Evolutionary conservation across 2,113 vertebrate species (phyloP).

Genomic region (Mugil cephalus): DNA sequence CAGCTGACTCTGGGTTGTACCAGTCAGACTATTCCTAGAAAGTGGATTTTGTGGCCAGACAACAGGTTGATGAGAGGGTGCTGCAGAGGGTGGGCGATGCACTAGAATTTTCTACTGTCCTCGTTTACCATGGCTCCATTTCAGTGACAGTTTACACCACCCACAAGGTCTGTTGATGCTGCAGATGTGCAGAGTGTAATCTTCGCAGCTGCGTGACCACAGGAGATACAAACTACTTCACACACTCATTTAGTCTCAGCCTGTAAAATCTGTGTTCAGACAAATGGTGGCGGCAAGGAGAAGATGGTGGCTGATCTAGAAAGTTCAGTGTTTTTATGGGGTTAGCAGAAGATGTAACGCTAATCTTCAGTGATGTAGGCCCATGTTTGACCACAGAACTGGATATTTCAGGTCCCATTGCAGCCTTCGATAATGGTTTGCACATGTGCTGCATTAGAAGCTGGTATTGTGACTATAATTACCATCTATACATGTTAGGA

Average conservation of each 20-base stretch:
- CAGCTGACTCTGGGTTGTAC: constrained; percentile 23
- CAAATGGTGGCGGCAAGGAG: not conserved
- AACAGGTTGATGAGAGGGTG: constrained; percentile 5
- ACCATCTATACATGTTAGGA: not conserved
- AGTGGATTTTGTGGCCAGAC: constrained; percentile 28
- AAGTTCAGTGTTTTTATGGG: no score
- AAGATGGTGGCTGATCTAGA: not conserved
- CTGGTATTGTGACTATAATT: not conserved
- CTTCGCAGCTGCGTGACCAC: not conserved
- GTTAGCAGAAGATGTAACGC: not conserved
- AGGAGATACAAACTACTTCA: constrained; percentile 4
- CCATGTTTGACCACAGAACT: not conserved
- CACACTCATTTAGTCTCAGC: constrained; percentile 1
- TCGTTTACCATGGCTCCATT: constrained; percentile 2
- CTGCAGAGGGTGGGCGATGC: not conserved
- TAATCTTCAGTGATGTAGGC: not conserved
- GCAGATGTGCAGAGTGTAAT: constrained; percentile 1
- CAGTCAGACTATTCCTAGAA: not conserved
- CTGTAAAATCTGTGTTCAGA: not conserved
- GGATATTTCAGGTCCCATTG: not conserved
- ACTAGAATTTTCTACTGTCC: constrained; percentile 1
- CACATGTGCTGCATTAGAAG: not conserved
- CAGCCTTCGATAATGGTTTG: not conserved
- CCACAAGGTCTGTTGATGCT: constrained; percentile 4
- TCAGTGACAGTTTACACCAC: constrained; percentile 9